Evolutionary conservation across 2,888 invertebrate genomes (phyloP), one percentile per base, ranked within the genome.

Genomic region (Protophormia terraenovae): DNA sequence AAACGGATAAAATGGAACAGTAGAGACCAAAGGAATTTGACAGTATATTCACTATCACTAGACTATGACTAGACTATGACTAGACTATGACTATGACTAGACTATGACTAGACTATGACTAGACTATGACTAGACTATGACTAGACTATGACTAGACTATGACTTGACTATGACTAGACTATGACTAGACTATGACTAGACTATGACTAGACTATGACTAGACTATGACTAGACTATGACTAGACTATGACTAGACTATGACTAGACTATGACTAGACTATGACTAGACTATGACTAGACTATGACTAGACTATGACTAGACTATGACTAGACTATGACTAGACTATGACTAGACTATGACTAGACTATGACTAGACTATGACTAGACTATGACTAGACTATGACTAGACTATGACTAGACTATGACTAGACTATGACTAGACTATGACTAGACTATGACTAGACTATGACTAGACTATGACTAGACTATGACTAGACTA

Each of bases 51-150:
- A 45, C 16, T 45, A n/a, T n/a, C n/a, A n/a, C n/a, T n/a, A n/a
- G 2, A 55, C 27, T 29, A 27, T 53, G 7, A 55, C 24, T 55
- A 24, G 53, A 24, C 10, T 53, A 53, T 53, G 24, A 53, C 19
- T 47, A 24, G 53, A 24, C 19, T 47, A 19, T 19, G 16, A 47
- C 19, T 47, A 53, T 47, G 47, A 47, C 47, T 19, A 47, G 53
- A 53, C 53, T 53, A 24, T 53, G 53, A 53, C 53, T 53, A 53
- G 53, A 24, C 53, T 12, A 53, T 53, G 53, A 53, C 53, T 53
- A 53, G 53, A 53, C 53, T 24, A 53, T 53, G 53, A 24, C 53
- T 53, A 53, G 53, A 53, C 53, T 53, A 24, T 53, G 53, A 53
- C 53, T 53, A 53, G 53, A 53, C 53, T 53, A 53, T 53, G 53